Evolutionary conservation across 2,113 vertebrate species (phyloP), one percentile per base, ranked within the genome.

Genomic region (Otolemur garnettii): DNA sequence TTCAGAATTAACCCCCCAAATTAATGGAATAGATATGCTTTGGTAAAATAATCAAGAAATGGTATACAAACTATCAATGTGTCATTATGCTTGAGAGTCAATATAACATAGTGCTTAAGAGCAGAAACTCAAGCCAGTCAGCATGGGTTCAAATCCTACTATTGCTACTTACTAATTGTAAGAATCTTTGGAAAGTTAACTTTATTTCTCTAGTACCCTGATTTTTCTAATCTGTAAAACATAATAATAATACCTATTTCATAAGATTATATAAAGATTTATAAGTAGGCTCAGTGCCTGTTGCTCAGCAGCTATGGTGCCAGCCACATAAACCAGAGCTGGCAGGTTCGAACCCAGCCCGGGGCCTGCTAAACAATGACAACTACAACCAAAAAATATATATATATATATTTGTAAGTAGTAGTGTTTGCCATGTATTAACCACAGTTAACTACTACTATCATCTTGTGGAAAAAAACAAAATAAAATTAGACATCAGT

Each of bases 391-490:
- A 45, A 45, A 45, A 45, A 45, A 50, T n/a, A n/a, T n/a, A n/a
- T n/a, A n/a, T n/a, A n/a, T n/a, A 50, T 9, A 50, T 1, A 50
- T 50, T 50, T 9, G 10, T 50, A 75, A 64, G 9, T 87, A 57
- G 17, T n/a, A 80, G 72, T 71, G 28, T 26, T 19, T 66, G 66
- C 26, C 30, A 62, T 2, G 45, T 50, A 84, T 55, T 69, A 84
- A 80, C 19, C 71, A 79, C 35, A 91, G 33, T 71, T 82, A 80
- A 15, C 50, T 77, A 92, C 33, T 85, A 57, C 28, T 94, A 82
- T 50, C 42, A 75, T 55, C 66, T 74, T 85, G 6, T 62, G 68
- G 93, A 96, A 93, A 83, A 83, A 86, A 95, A 96, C 1, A 78
- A 93, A 11, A 71, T 80, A 84, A 96, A 74, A 74, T 72, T 77